These are phyloP conservation scores for Urophycis tenuis DNA, from an alignment of 2,797 vertebrate species.

Conservation along the genomic window DNA sequence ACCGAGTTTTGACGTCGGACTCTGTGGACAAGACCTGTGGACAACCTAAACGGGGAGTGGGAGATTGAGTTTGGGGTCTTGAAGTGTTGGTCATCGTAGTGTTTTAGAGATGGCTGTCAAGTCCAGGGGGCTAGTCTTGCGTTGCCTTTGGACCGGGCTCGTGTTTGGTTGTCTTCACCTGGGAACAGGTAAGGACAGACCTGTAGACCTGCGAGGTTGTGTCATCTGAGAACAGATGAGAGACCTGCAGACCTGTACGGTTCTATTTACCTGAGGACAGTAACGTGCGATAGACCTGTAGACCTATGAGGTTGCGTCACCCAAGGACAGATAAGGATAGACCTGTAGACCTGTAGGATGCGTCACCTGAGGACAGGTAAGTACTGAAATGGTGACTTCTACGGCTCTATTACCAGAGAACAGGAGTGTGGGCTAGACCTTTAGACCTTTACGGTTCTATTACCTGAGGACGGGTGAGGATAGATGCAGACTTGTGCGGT, in stretches of 20 bases:
- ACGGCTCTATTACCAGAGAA: no score
- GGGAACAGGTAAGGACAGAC: neutral
- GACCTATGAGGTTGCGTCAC: no score
- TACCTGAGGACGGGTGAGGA: no score
- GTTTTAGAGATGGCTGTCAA: constrained; percentile 47
- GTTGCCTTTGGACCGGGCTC: constrained; percentile 58
- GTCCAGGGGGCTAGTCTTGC: constrained; percentile 63
- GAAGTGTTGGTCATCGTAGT: constrained; percentile 2
- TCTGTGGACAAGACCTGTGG: neutral
- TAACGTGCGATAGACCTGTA: no score
- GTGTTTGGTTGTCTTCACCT: constrained; percentile 55
- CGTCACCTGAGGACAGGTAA: constrained; percentile 65
- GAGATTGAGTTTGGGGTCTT: neutral
- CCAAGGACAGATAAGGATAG: no score
- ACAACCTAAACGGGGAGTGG: constrained; percentile 32
- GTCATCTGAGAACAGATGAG: neutral
- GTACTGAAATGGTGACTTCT: no score
- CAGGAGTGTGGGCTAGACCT: neutral
- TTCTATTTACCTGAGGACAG: no score
- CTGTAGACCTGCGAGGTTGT: neutral
- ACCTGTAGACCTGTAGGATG: no score
- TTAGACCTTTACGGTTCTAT: no score
- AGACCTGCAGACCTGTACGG: constrained; percentile 10
- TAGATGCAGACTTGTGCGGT: no score
- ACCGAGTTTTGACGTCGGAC: neutral